Evolutionary conservation across 2,113 vertebrate genomes (phyloP).

Genomic region (Hypomesus transpacificus): DNA sequence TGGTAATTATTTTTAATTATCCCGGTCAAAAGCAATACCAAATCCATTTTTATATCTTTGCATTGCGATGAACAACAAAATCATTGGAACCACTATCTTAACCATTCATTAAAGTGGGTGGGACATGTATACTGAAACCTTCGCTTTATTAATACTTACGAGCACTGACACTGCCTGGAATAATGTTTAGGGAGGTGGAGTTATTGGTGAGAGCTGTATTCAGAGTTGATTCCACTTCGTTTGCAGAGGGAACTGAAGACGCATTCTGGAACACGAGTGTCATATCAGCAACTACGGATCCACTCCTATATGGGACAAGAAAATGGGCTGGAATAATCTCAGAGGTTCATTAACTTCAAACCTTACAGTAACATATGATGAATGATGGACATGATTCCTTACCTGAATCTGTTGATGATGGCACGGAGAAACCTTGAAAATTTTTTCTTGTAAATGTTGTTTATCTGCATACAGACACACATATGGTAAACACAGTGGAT

Average conservation of each 20-base stretch:
- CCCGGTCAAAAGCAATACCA: too few species aligned
- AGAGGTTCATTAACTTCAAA: background rate
- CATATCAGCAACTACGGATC: slow-evolving; percentile 37
- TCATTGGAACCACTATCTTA: too few species aligned
- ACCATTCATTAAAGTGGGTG: too few species aligned
- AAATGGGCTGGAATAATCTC: background rate
- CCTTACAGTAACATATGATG: background rate
- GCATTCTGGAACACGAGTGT: slow-evolving; percentile 35
- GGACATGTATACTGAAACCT: background rate
- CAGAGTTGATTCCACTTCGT: background rate
- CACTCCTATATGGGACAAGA: slow-evolving; percentile 30
- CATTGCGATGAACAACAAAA: too few species aligned
- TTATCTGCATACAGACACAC: slow-evolving; percentile 34
- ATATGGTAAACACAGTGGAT: background rate
- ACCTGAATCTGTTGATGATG: slow-evolving; percentile 41
- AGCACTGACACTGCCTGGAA: slow-evolving; percentile 25
- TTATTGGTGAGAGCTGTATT: background rate
- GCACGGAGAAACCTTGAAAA: slow-evolving; percentile 2
- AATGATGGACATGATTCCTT: slow-evolving; percentile 11
- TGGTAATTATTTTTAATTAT: too few species aligned
- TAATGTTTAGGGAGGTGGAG: slow-evolving; percentile 3
- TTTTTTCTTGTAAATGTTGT: slow-evolving; percentile 1
- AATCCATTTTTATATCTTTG: too few species aligned
- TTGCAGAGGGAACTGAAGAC: slow-evolving; percentile 25
- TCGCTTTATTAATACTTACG: slow-evolving; percentile 25